Evolutionary conservation across 2,888 invertebrate species (phyloP), one percentile per base, ranked within the genome.

Genomic region (Venustoraphidia nigricollis): DNA sequence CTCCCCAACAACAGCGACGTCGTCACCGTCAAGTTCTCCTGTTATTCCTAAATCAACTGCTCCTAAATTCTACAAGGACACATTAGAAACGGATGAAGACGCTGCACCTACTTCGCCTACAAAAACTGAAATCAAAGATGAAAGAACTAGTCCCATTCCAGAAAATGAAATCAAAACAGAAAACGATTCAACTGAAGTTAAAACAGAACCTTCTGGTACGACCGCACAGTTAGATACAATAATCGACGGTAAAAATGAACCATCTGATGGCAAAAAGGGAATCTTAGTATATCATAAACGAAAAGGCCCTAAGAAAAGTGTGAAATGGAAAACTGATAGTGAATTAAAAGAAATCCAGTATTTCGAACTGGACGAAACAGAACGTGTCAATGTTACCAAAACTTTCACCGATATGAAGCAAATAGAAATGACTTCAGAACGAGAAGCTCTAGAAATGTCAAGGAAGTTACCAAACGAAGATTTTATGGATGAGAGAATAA

Each of bases 311-410:
- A 91, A 86, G 62, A 86, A 87, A 64, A 77, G 79, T 56, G 76
- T 87, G 6, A 79, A 80, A 60, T 94, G 91, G 84, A 84, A 83
- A 60, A 76, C 82, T 4, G 91, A 92, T 50, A 67, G 75, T 8
- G 79, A 84, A 54, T 69, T 97, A 36, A 86, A 86, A 57, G 81
- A 87, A 59, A 73, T 91, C 49, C 81, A 85, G 58, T 94, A 81
- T 67, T 96, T 97, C 66, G 95, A 95, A 65, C 69, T 95, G 55
- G 95, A 96, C 66, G 95, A 94, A 68, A 93, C 87, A 11, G 96
- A 97, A 68, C 77, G 96, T 60, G 90, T 93, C 2, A 96, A 96
- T 68, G 95, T 96, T 1, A 92, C 83, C 3, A 90, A 83, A 66
- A 86, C 78, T 36, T 95, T 95, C 66, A 84, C 81, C 36, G 92